phyloP scores from a whole-genome alignment of 2,797 vertebrate species.

The Menidia menidia region DNA sequence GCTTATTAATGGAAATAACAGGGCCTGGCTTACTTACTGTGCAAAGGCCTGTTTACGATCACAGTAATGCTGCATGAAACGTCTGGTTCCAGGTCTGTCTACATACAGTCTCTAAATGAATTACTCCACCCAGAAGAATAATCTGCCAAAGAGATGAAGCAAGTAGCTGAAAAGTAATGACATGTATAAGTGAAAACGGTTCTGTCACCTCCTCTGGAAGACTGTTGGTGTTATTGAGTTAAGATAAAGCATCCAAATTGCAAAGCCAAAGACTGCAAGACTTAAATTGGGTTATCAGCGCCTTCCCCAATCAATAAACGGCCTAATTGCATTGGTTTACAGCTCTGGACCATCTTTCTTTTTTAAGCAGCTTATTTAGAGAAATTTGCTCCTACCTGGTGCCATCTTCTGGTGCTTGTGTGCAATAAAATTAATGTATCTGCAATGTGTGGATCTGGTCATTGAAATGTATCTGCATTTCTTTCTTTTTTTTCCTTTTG shows the following conservation, averaged over 20 bases:
- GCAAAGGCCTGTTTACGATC: conserved; percentile 11
- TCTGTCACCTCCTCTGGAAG: neutral
- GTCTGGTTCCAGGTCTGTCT: conserved; percentile 15
- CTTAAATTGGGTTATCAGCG: conserved; percentile 6
- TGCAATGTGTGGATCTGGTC: conserved; percentile 6
- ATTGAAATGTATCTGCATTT: conserved; percentile 12
- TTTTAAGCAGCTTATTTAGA: conserved; percentile 27
- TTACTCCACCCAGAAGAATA: conserved; percentile 29
- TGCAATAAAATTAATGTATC: conserved; percentile 26
- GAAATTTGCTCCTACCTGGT: conserved; percentile 29
- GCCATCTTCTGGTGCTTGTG: conserved; percentile 63
- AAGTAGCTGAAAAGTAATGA: conserved; percentile 9
- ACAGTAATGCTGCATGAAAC: conserved; percentile 18
- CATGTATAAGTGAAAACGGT: neutral
- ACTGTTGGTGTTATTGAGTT: neutral
- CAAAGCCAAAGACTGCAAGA: neutral
- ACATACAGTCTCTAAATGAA: conserved; percentile 34
- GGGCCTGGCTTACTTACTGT: conserved; percentile 11
- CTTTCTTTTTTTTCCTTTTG: conserved; percentile 39
- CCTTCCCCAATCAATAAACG: conserved; percentile 24
- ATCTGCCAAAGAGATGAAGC: conserved; percentile 6
- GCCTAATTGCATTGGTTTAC: conserved; percentile 14
- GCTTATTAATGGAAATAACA: neutral
- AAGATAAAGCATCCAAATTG: too few species aligned
- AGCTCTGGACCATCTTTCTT: conserved; percentile 8